Evolutionary conservation across 2,113 vertebrate genomes (phyloP).

Genomic region (Cyanocitta stelleri): DNA sequence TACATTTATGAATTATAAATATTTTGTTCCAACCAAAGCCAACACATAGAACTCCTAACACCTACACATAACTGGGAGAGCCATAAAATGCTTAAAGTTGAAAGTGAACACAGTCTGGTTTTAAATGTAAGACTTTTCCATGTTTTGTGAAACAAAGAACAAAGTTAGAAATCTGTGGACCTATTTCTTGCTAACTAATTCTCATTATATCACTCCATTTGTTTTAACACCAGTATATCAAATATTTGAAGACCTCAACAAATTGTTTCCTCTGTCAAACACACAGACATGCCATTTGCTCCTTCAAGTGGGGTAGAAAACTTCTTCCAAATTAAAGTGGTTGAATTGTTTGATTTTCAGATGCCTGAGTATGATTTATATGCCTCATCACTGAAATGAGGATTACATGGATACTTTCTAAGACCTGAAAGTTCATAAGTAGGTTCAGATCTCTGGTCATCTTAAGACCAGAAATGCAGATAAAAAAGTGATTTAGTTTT

Average conservation of each 20-base stretch:
- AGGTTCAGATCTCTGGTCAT: background rate
- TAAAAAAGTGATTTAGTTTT: background rate
- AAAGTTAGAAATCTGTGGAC: background rate
- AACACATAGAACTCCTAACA: background rate
- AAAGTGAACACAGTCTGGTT: background rate
- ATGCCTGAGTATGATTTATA: background rate
- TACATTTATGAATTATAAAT: slow-evolving; percentile 13
- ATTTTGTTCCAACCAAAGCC: background rate
- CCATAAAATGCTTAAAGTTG: background rate
- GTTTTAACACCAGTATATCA: background rate
- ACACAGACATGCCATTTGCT: background rate
- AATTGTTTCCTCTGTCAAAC: background rate
- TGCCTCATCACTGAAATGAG: background rate
- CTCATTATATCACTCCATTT: background rate
- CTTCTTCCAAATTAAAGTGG: background rate
- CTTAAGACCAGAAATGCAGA: background rate
- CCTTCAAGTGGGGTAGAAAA: background rate
- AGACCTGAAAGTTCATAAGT: background rate
- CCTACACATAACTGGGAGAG: background rate
- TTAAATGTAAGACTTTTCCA: background rate
- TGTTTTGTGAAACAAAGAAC: background rate
- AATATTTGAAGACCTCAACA: background rate
- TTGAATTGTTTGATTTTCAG: background rate
- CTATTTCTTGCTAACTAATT: background rate
- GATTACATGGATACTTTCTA: background rate